Percentiles rank a stretch among this genome's conserved stretches.
Conservation (phyloP, 2,797 vertebrate genomes). For the Luscinia luscinia region DNA sequence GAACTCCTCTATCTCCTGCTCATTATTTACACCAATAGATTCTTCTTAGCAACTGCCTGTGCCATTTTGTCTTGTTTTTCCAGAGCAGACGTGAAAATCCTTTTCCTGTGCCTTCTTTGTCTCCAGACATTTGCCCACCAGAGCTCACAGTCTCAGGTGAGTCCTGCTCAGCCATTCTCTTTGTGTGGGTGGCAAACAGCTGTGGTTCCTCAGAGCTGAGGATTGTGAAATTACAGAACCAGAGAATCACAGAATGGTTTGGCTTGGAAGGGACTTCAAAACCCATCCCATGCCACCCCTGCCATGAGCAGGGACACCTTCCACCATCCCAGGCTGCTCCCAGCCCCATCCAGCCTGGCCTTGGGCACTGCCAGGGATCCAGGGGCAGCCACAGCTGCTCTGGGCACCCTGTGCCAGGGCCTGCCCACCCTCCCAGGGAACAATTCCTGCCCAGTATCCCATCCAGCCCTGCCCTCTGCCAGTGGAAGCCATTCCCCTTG, state of each 20-base stretch:
- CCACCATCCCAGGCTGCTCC: accelerated
- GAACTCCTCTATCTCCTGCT: background rate
- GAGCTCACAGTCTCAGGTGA: slow-evolving; percentile 87
- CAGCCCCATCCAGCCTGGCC: accelerated
- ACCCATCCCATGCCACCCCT: accelerated
- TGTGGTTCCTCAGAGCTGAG: background rate
- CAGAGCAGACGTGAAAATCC: slow-evolving; percentile 80
- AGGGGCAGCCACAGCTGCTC: background rate
- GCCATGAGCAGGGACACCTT: background rate
- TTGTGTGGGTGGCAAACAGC: background rate
- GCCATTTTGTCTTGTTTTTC: slow-evolving; percentile 32
- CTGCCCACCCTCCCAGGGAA: background rate
- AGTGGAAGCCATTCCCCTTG: background rate
- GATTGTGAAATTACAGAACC: background rate
- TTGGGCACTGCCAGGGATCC: background rate
- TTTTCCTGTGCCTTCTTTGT: slow-evolving; percentile 78
- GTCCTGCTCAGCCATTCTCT: background rate
- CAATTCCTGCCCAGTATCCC: background rate
- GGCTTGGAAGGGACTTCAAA: background rate
- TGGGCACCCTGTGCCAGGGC: background rate
- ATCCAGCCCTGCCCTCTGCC: background rate
- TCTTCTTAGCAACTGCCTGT: background rate
- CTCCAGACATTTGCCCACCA: slow-evolving; percentile 85
- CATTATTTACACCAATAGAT: background rate
- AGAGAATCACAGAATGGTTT: background rate